Conservation (phyloP, 1,140 invertebrate species). For the Ridgeia piscesae region DNA sequence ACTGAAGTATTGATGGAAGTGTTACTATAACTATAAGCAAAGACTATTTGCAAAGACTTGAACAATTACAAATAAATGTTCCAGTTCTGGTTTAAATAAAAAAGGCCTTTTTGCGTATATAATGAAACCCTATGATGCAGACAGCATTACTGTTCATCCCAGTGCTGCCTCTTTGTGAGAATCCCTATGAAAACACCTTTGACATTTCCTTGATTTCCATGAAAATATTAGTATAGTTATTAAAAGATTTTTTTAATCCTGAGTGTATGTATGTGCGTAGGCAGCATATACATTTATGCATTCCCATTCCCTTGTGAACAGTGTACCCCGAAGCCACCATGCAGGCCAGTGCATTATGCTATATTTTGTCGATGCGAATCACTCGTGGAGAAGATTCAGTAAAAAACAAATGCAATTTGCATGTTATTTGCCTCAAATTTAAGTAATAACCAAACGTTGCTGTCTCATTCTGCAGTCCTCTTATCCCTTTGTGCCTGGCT, state of each 20-base stretch:
- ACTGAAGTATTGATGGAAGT: too few relatives aligned
- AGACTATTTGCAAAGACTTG: too few relatives aligned
- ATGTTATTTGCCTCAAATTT: neutral
- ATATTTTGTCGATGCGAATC: neutral
- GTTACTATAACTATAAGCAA: too few relatives aligned
- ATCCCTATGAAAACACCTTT: neutral
- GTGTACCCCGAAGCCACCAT: too few relatives aligned
- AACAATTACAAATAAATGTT: neutral
- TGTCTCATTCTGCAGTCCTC: neutral
- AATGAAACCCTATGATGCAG: neutral
- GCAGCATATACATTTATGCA: too few relatives aligned
- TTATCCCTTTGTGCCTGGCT: neutral
- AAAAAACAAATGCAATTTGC: neutral
- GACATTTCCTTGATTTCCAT: neutral
- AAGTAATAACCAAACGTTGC: neutral
- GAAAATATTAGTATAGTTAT: neutral
- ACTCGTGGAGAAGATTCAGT: neutral
- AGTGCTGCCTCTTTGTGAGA: neutral
- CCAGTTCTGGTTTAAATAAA: neutral
- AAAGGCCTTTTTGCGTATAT: neutral
- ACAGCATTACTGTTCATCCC: neutral
- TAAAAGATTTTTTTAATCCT: neutral
- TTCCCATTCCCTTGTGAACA: too few relatives aligned
- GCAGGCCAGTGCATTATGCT: neutral
- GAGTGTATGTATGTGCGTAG: neutral